Evolutionary conservation across 2,888 invertebrate species (phyloP).

Genomic region (Epirrhoe tristata): DNA sequence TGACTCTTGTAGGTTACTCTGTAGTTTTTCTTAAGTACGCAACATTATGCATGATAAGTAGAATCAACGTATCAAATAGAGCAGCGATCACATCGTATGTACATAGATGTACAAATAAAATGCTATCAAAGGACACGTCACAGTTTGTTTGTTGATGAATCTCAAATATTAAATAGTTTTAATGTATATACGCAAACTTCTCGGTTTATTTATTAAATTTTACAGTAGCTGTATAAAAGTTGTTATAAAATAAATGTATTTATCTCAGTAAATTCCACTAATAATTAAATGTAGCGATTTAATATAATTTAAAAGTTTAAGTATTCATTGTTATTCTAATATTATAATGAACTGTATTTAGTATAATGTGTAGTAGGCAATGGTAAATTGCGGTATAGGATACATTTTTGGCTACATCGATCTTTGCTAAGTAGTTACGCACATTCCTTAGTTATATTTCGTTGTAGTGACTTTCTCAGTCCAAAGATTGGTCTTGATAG

Average conservation of each 20-base stretch:
- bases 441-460: slow-evolving; percentile 68
- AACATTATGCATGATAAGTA: slow-evolving; percentile 39
- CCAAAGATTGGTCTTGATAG: slow-evolving; percentile 73
- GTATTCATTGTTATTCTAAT: slow-evolving; percentile 72
- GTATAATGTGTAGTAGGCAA: slow-evolving; percentile 48
- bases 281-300: slow-evolving; percentile 51
- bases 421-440: slow-evolving; percentile 56
- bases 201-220: slow-evolving; percentile 71
- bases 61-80: slow-evolving; percentile 48
- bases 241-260: slow-evolving; percentile 50
- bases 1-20: slow-evolving; percentile 55
- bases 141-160: slow-evolving; percentile 68
- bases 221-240: slow-evolving; percentile 61
- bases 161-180: slow-evolving; percentile 66
- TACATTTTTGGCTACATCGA: slow-evolving; percentile 44
- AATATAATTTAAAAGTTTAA: slow-evolving; percentile 56
- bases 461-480: slow-evolving; percentile 67
- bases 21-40: slow-evolving; percentile 57
- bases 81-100: slow-evolving; percentile 62
- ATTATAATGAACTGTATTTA: slow-evolving; percentile 61
- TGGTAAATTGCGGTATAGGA: slow-evolving; percentile 61
- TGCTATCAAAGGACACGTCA: slow-evolving; percentile 61
- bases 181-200: slow-evolving; percentile 66
- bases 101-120: slow-evolving; percentile 60
- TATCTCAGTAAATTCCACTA: slow-evolving; percentile 69